A percentile compares a stretch with the other conserved stretches of the same genome.
Evolutionary conservation across 1,140 invertebrate species (phyloP).

Genomic region (Leguminivora glycinivorella): DNA sequence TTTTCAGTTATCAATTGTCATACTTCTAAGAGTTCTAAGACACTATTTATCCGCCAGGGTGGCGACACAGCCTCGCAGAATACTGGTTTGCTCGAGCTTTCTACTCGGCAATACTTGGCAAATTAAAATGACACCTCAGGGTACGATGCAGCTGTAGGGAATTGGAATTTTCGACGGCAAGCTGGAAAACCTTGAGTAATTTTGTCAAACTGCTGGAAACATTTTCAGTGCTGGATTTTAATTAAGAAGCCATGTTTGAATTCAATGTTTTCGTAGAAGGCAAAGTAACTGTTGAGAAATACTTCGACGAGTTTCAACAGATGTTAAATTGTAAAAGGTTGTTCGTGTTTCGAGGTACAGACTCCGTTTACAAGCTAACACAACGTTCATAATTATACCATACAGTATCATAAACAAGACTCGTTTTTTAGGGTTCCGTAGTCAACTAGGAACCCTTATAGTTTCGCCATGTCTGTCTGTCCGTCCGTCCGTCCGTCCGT

Average conservation of each 20-base stretch:
- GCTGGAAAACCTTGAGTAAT: neutral
- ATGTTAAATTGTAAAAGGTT: too few species aligned
- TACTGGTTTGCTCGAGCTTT: neutral
- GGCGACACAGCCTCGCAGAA: neutral
- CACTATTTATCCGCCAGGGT: too few species aligned
- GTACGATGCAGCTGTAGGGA: slow-evolving; percentile 2
- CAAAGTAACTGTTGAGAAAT: neutral
- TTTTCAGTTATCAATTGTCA: neutral
- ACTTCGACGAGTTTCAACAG: neutral
- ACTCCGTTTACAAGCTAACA: too few species aligned
- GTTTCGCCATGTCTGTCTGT: too few species aligned
- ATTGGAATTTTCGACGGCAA: slow-evolving; percentile 7
- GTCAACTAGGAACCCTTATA: too few species aligned
- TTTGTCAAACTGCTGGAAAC: slow-evolving; percentile 3
- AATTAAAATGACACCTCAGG: neutral
- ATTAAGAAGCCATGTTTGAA: neutral
- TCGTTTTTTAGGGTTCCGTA: too few species aligned
- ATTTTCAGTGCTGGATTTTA: neutral
- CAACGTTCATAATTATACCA: too few species aligned
- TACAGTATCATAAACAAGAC: too few species aligned
- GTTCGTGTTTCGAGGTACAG: too few species aligned
- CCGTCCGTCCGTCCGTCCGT: too few species aligned
- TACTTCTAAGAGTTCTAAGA: neutral
- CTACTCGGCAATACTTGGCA: neutral
- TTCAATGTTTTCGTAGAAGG: neutral